Conservation (phyloP, 2,888 invertebrate genomes). For the Nebria salina region DNA sequence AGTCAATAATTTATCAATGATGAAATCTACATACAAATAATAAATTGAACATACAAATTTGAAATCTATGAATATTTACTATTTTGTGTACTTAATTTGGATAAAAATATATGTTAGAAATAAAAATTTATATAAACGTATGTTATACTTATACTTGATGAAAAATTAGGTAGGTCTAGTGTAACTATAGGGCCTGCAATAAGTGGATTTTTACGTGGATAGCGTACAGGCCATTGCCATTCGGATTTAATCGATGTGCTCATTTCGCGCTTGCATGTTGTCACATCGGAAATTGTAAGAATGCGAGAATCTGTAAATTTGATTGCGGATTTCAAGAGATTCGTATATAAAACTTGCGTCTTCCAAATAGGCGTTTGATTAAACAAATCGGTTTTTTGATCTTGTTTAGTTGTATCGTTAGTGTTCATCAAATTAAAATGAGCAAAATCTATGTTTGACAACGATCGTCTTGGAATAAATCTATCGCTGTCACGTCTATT, state of each 20-base stretch:
- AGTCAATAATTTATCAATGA: not conserved
- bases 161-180: not conserved
- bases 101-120: too few species aligned
- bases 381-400: slow-evolving; percentile 22
- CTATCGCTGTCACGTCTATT: slow-evolving; percentile 21
- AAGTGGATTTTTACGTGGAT: slow-evolving; percentile 2
- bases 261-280: not conserved
- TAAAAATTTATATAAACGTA: not conserved
- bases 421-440: slow-evolving; percentile 21
- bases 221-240: not conserved
- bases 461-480: slow-evolving; percentile 31
- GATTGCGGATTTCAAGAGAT: slow-evolving; percentile 21
- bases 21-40: not conserved
- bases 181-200: not conserved
- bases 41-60: slow-evolving; percentile 5
- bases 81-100: too few species aligned
- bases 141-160: not conserved
- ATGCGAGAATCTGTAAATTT: slow-evolving; percentile 28
- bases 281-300: not conserved
- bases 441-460: slow-evolving; percentile 14
- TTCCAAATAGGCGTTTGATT: slow-evolving; percentile 10
- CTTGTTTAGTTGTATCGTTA: slow-evolving; percentile 8
- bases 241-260: not conserved
- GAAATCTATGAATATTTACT: not conserved
- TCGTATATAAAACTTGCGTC: not conserved